A percentile compares a stretch with the other conserved stretches of the same genome.
phyloP scores from a whole-genome alignment of 2,888 invertebrate genomes.

The Eilema caniola region DNA sequence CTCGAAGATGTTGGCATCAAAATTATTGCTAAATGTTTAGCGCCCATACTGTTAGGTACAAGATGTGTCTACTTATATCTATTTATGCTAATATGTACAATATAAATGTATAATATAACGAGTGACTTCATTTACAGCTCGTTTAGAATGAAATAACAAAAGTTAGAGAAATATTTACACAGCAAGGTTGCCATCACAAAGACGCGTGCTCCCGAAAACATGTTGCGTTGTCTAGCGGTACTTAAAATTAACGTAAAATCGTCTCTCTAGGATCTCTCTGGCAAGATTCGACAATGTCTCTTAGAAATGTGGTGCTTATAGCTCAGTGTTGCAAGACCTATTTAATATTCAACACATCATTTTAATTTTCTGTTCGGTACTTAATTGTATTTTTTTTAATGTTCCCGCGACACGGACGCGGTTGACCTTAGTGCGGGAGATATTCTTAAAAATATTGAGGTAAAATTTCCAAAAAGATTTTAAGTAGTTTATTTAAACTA shows the following conservation, averaged over 20 bases:
- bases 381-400: background rate
- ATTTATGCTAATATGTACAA: slow-evolving; percentile 83
- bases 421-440: background rate
- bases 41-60: slow-evolving; percentile 80
- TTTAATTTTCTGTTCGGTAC: background rate
- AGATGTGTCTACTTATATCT: slow-evolving; percentile 82
- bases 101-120: slow-evolving; percentile 76
- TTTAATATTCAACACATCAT: slow-evolving; percentile 5
- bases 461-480: background rate
- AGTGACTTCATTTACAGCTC: slow-evolving; percentile 70
- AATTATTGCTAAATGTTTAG: slow-evolving; percentile 83
- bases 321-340: slow-evolving; percentile 25
- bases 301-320: slow-evolving; percentile 21
- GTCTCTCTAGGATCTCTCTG: slow-evolving; percentile 57
- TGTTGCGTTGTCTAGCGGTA: slow-evolving; percentile 44
- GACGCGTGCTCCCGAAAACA: slow-evolving; percentile 73
- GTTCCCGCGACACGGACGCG: background rate
- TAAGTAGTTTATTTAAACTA: background rate
- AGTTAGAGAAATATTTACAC: slow-evolving; percentile 83
- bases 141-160: slow-evolving; percentile 81
- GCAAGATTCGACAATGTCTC: slow-evolving; percentile 66
- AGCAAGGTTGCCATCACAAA: slow-evolving; percentile 84
- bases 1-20: slow-evolving; percentile 82
- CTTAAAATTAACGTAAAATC: slow-evolving; percentile 52
- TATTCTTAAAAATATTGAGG: background rate